Percentiles rank a stretch among this genome's conserved stretches.
Evolutionary conservation across 1,140 invertebrate species (phyloP).

Genomic region (Tetramorium parvispinum): DNA sequence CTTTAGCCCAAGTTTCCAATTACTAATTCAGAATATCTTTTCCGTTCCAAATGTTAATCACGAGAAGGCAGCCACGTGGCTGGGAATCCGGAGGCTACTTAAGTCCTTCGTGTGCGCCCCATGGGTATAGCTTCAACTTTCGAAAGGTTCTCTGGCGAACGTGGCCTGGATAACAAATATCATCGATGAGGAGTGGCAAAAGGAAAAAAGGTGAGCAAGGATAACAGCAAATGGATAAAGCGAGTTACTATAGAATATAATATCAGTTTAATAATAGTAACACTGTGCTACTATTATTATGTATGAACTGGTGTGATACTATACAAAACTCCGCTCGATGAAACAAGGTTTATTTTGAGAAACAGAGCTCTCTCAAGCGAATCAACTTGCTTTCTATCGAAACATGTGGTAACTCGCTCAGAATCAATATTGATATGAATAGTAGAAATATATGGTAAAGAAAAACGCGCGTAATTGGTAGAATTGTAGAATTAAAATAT

Average conservation of each 20-base stretch:
- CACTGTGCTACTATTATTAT: background rate
- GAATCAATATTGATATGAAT: background rate
- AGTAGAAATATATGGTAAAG: background rate
- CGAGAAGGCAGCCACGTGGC: background rate
- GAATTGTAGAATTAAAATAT: background rate
- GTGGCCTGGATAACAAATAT: conserved; percentile 80
- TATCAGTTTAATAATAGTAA: background rate
- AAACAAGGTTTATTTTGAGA: background rate
- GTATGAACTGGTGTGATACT: background rate
- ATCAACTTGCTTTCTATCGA: background rate
- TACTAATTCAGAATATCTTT: conserved; percentile 37
- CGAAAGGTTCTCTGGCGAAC: conserved; percentile 74
- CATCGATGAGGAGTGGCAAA: conserved; percentile 59
- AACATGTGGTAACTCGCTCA: background rate
- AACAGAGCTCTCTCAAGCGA: background rate
- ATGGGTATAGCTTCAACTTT: conserved; percentile 47
- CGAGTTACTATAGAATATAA: background rate
- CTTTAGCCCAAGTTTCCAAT: background rate
- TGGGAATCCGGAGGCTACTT: conserved; percentile 45
- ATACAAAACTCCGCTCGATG: background rate
- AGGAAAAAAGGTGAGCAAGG: background rate
- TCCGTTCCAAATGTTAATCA: conserved; percentile 49
- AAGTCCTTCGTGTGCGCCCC: conserved; percentile 63
- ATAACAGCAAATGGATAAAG: background rate
- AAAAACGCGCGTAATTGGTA: background rate